These are phyloP conservation scores for Semotilus atromaculatus DNA, from an alignment of 2,797 vertebrate species.

Conservation along the genomic window DNA sequence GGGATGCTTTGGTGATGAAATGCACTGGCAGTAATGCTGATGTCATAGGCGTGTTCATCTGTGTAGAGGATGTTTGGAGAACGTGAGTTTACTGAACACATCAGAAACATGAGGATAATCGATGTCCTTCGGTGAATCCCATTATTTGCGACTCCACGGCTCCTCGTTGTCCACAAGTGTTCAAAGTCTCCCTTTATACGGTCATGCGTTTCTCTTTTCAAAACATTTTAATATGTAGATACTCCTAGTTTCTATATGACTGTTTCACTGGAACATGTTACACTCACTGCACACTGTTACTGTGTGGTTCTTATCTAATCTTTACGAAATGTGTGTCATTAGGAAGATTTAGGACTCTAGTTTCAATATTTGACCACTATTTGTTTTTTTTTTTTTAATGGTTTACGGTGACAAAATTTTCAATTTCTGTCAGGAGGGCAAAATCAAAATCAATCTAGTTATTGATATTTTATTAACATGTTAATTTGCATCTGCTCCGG, in stretches of 20 bases:
- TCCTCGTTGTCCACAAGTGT: neutral
- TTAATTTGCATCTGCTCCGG: neutral
- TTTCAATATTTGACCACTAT: no score
- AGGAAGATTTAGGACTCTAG: neutral
- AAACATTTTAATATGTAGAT: neutral
- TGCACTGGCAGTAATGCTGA: neutral
- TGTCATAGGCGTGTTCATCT: slow-evolving; percentile 3
- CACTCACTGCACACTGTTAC: no score
- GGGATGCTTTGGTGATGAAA: neutral
- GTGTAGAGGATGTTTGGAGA: slow-evolving; percentile 1
- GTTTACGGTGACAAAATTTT: no score
- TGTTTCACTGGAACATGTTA: accelerated
- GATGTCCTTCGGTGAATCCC: neutral
- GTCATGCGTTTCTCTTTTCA: neutral
- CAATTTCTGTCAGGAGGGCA: no score
- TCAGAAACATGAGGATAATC: neutral
- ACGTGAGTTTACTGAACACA: slow-evolving; percentile 8
- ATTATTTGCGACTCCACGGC: neutral
- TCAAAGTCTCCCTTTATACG: neutral
- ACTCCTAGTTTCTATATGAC: no score
- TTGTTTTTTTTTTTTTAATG: neutral
- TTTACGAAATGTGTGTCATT: no score
- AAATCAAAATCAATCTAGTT: no score
- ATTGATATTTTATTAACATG: neutral
- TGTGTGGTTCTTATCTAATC: no score